A percentile compares a stretch with the other conserved stretches of the same genome.
Evolutionary conservation across 2,113 vertebrate genomes (phyloP).

Genomic region (Chlamydotis undulata): DNA sequence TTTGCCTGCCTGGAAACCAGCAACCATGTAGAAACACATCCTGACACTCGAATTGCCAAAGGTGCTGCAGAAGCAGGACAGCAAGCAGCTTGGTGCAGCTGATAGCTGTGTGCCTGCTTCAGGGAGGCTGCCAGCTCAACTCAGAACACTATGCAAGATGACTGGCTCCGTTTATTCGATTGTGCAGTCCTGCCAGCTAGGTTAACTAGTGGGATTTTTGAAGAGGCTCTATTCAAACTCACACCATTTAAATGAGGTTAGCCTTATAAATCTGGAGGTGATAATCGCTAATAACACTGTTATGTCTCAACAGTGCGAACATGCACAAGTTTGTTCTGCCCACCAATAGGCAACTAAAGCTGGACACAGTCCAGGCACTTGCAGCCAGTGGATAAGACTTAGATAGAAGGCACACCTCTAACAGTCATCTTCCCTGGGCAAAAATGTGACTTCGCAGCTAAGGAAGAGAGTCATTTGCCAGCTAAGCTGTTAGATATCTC

Average conservation of each 20-base stretch:
- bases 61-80: neutral
- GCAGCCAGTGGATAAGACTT: neutral
- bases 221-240: neutral
- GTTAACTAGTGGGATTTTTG: neutral
- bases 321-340: neutral
- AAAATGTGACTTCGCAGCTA: neutral
- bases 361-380: neutral
- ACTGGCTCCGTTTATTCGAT: neutral
- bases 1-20: neutral
- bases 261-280: neutral
- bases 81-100: neutral
- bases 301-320: neutral
- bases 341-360: neutral
- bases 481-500: neutral
- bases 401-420: neutral
- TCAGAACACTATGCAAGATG: neutral
- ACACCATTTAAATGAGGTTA: neutral
- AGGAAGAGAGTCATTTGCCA: neutral
- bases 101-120: neutral
- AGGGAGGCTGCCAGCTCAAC: neutral
- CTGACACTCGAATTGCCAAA: neutral
- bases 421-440: neutral
- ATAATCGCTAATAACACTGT: neutral
- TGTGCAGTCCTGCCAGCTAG: neutral
- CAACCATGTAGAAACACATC: neutral